Evolutionary conservation across 2,113 vertebrate species (phyloP), one percentile per base, ranked within the genome.

Genomic region (Cathartes aura): DNA sequence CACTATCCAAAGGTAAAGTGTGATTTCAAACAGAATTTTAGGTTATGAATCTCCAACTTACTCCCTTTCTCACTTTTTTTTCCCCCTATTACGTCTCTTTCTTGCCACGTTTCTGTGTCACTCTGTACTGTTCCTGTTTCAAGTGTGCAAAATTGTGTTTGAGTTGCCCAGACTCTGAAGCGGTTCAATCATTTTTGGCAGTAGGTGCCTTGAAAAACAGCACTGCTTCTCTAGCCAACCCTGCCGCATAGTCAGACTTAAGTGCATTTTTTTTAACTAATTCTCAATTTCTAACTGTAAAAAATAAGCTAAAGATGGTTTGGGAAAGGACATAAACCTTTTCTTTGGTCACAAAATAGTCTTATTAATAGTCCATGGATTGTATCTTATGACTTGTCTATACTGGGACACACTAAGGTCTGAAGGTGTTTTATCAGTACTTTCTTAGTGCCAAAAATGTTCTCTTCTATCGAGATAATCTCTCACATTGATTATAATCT

Each of bases 231-330:
- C 23, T 8, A 58, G 62, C 15, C 47, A 29, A 5, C 19, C 20
- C 59, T 32, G 47, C 22, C 4, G 2, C 4, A 3, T 10, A 56
- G 18, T n/a, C n/a, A 27, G 3, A 38, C 11, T 2, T 2, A 64
- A 42, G 5, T 19, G 9, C 7, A 32, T 10, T 5, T 55, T 40
- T 60, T 60, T 23, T 2, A 75, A 87, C 15, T 24, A n/a, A 70
- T 48, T 71, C n/a, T 55, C 14, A 15, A 30, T 26, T 78, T 84
- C 21, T 71, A 56, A 48, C 30, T 42, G 21, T 9, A 29, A 84
- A 62, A 68, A 79, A 30, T 18, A 43, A 6, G 17, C 11, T 48
- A 40, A 36, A 38, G 32, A 36, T 7, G 1, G 19, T 43, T 60
- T 48, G 24, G 40, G 60, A 84, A 89, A 40, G 15, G 66, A 52